Evolutionary conservation across 2,888 invertebrate genomes (phyloP), one percentile per base, ranked within the genome.

Genomic region (Cactoblastis cactorum): DNA sequence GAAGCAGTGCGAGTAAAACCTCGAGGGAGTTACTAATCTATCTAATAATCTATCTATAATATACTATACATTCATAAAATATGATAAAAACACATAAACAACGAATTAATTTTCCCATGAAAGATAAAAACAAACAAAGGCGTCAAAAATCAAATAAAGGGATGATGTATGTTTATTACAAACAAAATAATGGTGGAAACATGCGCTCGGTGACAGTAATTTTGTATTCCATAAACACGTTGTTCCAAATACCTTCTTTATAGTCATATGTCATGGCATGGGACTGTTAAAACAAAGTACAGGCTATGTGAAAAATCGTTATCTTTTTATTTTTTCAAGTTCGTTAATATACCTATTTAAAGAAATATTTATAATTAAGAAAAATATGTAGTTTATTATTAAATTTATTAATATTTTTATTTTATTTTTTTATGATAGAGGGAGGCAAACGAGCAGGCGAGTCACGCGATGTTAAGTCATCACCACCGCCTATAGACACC

Each of bases 191-290:
- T 59, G 53, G 68, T 65, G 65, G 63, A 57, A 61, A 64, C 65
- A 60, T 63, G 69, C 65, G 62, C 71, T 67, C 56, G 63, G 69
- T 73, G 71, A 77, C 71, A 74, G 68, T 71, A 69, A 74, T 74
- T 74, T 71, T 72, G 65, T 71, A 71, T 69, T 72, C 77, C 73
- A 83, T 85, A 81, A 86, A 82, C 86, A 84, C 79, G 79, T 81
- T 79, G 79, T 87, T 80, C 69, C 56, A 66, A 71, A 81, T 74
- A 69, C 69, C 65, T 63, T 69, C 63, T 80, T 86, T 80, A 88
- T 80, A 73, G 77, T 80, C 77, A 74, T 70, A 73, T 81, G 80
- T 78, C 88, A 88, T 83, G 87, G 58, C 69, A 85, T 74, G 62
- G 62, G 63, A 75, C 71, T 70, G 75, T 77, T 80, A 49, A 41